Evolutionary conservation across 2,888 invertebrate species (phyloP).

Genomic region (Nebria salina): DNA sequence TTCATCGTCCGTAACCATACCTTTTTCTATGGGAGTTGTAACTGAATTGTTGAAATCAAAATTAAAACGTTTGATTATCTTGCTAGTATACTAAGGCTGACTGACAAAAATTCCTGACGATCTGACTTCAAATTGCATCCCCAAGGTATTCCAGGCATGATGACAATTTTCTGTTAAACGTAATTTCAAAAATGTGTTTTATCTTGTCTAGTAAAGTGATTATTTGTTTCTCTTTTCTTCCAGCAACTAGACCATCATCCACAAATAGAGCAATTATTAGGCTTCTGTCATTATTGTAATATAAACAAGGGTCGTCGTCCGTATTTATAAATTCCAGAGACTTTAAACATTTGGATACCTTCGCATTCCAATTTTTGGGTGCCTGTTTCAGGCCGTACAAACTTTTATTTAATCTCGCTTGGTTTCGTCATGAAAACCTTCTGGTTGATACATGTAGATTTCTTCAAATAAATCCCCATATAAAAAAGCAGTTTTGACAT

Average conservation of each 20-base stretch:
- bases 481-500: no score
- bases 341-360: conserved; percentile 48
- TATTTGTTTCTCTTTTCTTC: conserved; percentile 44
- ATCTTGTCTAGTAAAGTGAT: conserved; percentile 42
- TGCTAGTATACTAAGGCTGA: no score
- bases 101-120: conserved; percentile 48
- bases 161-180: conserved; percentile 36
- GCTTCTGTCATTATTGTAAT: conserved; percentile 48
- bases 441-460: conserved; percentile 47
- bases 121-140: conserved; percentile 48
- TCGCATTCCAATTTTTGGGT: conserved; percentile 51
- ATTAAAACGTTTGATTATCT: no score
- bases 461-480: no score
- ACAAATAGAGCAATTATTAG: conserved; percentile 48
- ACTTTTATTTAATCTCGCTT: conserved; percentile 48
- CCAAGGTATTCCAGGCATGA: conserved; percentile 46
- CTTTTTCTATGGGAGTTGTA: no score
- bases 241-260: conserved; percentile 51
- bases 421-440: conserved; percentile 37
- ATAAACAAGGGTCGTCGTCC: conserved; percentile 52
- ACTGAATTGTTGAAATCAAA: no score
- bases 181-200: conserved; percentile 49
- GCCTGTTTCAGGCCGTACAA: conserved; percentile 53
- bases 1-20: no score
- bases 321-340: conserved; percentile 45